Conservation (phyloP, 2,113 vertebrate genomes). For the Anhinga anhinga region DNA sequence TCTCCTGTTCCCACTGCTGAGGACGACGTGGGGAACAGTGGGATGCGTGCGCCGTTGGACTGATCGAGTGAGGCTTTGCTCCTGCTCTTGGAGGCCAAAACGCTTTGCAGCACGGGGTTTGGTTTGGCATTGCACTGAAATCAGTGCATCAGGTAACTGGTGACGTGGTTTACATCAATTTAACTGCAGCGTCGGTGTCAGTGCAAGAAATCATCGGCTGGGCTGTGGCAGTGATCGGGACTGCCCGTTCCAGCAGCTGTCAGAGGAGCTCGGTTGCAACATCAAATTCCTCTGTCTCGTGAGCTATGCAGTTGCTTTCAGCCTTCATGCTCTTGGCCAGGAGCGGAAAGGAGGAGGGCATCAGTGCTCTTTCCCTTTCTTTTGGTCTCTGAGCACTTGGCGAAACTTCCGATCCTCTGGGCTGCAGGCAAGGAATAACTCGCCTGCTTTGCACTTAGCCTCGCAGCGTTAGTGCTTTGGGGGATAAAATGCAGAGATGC, state of each 20-base stretch:
- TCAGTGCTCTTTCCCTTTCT: neutral
- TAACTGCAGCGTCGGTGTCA: fast-evolving
- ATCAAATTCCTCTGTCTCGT: neutral
- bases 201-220: neutral
- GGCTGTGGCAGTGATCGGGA: neutral
- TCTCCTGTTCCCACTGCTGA: neutral
- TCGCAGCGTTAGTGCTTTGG: neutral
- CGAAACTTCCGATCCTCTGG: neutral
- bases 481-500: neutral
- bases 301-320: neutral
- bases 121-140: neutral
- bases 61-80: neutral
- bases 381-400: neutral
- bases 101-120: neutral
- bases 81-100: neutral
- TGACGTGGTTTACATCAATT: neutral
- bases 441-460: neutral
- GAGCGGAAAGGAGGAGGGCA: neutral
- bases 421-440: neutral
- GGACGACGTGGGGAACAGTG: neutral
- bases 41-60: fast-evolving
- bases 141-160: neutral
- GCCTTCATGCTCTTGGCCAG: neutral
- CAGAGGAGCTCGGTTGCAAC: neutral
- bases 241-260: neutral